A percentile compares a stretch with the other conserved stretches of the same genome.
These are phyloP conservation scores for Ips typographus DNA, from an alignment of 1,140 invertebrate genomes.

Conservation along the genomic window DNA sequence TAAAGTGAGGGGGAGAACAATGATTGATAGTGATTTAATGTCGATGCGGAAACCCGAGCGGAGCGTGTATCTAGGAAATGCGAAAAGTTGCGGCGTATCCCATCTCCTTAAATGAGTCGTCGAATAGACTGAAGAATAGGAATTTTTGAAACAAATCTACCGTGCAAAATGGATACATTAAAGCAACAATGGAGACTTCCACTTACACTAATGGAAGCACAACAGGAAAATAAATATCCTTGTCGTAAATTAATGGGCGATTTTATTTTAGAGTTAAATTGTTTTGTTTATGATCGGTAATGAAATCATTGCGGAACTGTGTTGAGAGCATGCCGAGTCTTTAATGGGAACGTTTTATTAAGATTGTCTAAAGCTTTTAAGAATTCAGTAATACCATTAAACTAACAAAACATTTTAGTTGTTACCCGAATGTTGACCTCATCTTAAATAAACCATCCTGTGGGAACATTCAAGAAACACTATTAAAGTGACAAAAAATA, in stretches of 20 bases:
- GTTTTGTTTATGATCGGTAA: slow-evolving; percentile 15
- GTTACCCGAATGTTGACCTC: too few species aligned
- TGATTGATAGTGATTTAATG: slow-evolving; percentile 32
- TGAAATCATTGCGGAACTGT: slow-evolving; percentile 1
- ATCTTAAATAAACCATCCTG: too few species aligned
- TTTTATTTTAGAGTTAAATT: slow-evolving; percentile 26
- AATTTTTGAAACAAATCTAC: slow-evolving; percentile 31
- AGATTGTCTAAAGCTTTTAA: too few species aligned
- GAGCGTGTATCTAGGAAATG: slow-evolving; percentile 25
- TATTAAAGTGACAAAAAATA: neutral
- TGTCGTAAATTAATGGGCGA: slow-evolving; percentile 24
- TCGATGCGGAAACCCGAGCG: slow-evolving; percentile 19
- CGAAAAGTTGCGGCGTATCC: slow-evolving; percentile 27
- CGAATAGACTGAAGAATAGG: slow-evolving; percentile 20
- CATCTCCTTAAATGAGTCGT: slow-evolving; percentile 29
- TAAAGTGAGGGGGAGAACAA: slow-evolving; percentile 8
- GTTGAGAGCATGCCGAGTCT: neutral
- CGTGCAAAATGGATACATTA: slow-evolving; percentile 29
- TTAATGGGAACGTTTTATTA: too few species aligned
- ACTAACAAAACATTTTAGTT: too few species aligned
- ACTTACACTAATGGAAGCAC: slow-evolving; percentile 23
- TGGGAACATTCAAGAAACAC: too few species aligned
- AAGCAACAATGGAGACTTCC: slow-evolving; percentile 20
- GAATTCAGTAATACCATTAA: too few species aligned
- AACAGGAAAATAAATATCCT: slow-evolving; percentile 18